Evolutionary conservation across 2,797 vertebrate species (phyloP).

Genomic region (Acipenser ruthenus): DNA sequence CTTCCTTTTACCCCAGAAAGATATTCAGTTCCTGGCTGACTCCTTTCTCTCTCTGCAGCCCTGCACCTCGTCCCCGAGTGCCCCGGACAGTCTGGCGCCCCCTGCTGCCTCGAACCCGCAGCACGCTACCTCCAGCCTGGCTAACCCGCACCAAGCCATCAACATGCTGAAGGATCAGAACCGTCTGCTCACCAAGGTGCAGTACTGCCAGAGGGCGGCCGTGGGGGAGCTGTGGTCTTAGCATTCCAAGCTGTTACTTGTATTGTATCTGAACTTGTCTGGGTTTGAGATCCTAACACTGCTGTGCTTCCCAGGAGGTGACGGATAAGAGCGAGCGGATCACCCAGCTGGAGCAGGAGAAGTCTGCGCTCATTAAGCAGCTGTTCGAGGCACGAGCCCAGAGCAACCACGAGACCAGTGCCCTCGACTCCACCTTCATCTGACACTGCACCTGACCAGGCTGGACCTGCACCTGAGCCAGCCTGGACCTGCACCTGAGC

Average conservation of each 20-base stretch:
- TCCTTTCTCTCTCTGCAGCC: slow-evolving; percentile 38
- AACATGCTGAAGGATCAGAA: slow-evolving; percentile 92
- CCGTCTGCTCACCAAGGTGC: slow-evolving; percentile 84
- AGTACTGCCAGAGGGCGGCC: no score
- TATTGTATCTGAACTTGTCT: no score
- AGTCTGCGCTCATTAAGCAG: slow-evolving; percentile 88
- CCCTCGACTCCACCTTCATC: slow-evolving; percentile 92
- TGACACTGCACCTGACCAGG: slow-evolving; percentile 50
- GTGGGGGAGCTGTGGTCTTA: neutral
- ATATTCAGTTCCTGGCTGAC: no score
- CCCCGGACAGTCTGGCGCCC: slow-evolving; percentile 28
- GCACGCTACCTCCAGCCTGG: slow-evolving; percentile 35
- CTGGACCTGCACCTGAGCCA: no score
- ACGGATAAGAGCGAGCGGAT: slow-evolving; percentile 83
- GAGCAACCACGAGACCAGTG: slow-evolving; percentile 62
- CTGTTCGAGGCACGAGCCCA: slow-evolving; percentile 82
- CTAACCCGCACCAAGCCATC: slow-evolving; percentile 70
- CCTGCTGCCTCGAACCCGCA: slow-evolving; percentile 29
- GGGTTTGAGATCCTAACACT: no score
- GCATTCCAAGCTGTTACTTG: no score
- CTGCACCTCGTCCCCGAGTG: slow-evolving; percentile 27
- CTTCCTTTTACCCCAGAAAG: no score
- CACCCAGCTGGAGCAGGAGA: slow-evolving; percentile 90
- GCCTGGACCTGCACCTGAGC: no score
- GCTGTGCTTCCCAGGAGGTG: slow-evolving; percentile 67